Conservation (phyloP, 2,113 vertebrate species). For the Epinephelus cyanopodus region DNA sequence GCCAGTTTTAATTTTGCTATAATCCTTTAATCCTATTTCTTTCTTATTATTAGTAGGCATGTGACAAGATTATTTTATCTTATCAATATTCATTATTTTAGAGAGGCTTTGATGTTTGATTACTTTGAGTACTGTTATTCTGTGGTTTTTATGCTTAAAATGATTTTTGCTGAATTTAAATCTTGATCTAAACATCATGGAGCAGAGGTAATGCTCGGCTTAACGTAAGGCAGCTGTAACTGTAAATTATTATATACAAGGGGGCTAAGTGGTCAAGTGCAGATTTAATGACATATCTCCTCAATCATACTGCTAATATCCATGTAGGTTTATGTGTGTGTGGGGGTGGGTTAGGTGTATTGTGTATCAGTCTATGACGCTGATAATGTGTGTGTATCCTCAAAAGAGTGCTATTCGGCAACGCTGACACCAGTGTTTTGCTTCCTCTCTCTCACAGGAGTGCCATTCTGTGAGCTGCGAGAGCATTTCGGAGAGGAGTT, state of each 20-base stretch:
- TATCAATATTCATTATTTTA: conserved; percentile 60
- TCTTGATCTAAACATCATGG: not conserved
- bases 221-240: conserved; percentile 4
- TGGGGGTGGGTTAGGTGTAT: conserved; percentile 1
- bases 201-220: not conserved
- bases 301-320: not conserved
- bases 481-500: conserved; percentile 96
- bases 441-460: conserved; percentile 79
- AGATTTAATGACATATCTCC: not conserved
- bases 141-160: conserved; percentile 34
- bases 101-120: conserved; percentile 63
- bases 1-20: not conserved
- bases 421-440: conserved; percentile 26
- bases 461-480: conserved; percentile 93
- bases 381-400: conserved; percentile 12
- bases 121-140: conserved; percentile 31
- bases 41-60: conserved; percentile 26
- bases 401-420: not conserved
- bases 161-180: conserved; percentile 36
- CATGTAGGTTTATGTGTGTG: not conserved
- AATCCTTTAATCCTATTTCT: conserved; percentile 59
- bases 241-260: not conserved
- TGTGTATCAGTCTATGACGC: not conserved
- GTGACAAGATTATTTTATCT: conserved; percentile 49
- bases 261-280: not conserved